phyloP scores from a whole-genome alignment of 2,113 vertebrate genomes.

The Notarius quadriscutis region DNA sequence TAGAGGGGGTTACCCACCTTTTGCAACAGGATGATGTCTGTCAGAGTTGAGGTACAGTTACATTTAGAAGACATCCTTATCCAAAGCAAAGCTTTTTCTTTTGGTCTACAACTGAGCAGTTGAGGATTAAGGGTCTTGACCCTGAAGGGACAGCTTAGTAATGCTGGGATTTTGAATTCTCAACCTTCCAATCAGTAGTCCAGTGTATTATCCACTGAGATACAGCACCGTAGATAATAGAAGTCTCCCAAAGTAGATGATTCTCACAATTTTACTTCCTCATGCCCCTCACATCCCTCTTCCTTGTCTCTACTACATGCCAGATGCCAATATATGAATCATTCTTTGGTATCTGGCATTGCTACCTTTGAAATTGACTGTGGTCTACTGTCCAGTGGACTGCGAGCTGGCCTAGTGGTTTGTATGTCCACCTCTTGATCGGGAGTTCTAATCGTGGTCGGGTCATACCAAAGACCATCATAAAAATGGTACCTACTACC shows the following conservation, averaged over 20 bases:
- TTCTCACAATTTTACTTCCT: neutral
- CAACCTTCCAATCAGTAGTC: neutral
- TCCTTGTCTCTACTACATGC: neutral
- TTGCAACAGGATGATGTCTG: neutral
- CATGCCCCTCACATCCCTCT: neutral
- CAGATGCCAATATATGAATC: neutral
- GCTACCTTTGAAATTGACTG: neutral
- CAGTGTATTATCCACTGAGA: neutral
- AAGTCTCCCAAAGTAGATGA: neutral
- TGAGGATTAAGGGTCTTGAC: neutral
- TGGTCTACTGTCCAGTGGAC: neutral
- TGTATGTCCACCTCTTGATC: too few species aligned
- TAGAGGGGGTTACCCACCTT: neutral
- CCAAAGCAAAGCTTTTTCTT: neutral
- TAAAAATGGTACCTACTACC: too few species aligned
- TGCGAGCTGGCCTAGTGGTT: neutral
- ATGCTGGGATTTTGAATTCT: neutral
- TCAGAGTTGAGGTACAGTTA: neutral
- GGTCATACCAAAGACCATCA: too few species aligned
- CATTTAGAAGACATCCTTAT: neutral
- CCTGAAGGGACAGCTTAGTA: neutral
- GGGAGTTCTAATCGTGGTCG: too few species aligned
- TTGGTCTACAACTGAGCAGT: neutral
- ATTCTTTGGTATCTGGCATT: neutral
- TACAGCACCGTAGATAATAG: neutral